Evolutionary conservation across 2,113 vertebrate species (phyloP).

Genomic region (Nothocercus julius): DNA sequence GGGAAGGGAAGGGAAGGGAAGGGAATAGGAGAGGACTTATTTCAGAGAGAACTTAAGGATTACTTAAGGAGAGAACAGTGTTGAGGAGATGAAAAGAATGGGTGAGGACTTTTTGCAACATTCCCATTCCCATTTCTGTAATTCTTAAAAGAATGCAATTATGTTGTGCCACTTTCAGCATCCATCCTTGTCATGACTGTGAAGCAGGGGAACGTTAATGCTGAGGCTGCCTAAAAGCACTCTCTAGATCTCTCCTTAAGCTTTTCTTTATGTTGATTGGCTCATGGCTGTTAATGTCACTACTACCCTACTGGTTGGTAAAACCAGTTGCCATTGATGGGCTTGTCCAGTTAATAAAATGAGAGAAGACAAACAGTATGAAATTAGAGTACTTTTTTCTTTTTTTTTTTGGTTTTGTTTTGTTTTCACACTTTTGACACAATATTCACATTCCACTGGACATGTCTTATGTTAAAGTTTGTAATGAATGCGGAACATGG

Average conservation of each 20-base stretch:
- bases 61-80: background rate
- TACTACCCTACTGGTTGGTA: background rate
- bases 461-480: background rate
- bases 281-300: background rate
- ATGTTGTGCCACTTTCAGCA: background rate
- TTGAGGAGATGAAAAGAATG: background rate
- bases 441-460: background rate
- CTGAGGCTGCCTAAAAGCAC: background rate
- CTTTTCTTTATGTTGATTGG: background rate
- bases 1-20: background rate
- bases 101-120: background rate
- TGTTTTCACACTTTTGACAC: background rate
- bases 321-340: background rate
- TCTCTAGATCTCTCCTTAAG: background rate
- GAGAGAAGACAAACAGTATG: background rate
- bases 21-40: background rate
- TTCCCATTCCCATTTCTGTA: background rate
- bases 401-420: too few species aligned
- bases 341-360: background rate
- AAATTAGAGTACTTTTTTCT: background rate
- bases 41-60: background rate
- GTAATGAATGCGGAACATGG: background rate
- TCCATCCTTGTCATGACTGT: background rate
- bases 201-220: background rate
- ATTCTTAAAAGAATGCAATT: background rate